Base-by-base conservation (phyloP, 2,113 vertebrate species). In the Oenanthe oenanthe region DNA sequence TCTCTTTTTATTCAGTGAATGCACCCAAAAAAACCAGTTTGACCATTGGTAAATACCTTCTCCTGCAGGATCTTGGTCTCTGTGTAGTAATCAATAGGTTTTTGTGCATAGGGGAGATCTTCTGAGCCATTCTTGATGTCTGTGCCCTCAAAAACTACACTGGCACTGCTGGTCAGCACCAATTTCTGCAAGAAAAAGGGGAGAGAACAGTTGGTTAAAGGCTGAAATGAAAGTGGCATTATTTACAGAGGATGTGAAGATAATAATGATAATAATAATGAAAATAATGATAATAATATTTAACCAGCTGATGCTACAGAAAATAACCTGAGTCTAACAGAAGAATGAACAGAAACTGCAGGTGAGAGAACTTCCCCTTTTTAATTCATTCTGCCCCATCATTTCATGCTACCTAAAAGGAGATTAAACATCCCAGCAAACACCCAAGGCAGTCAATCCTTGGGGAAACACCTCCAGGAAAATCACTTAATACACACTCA, bases 61-160 rank as follows among this genome's bases (percentile, higher is more conserved):
- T 99, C 99, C 95, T 99, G 99, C 4, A 98, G 95, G 92, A 99
- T 99, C 97, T 99, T 99, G 15, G 99, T 99, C 96, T 99, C 97
- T 12, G 99, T 99, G 97, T 99, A 99, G 94, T 98, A 99, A 96
- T 99, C 99, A 1, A 99, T 99, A 13, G 99, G 99, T 11, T 98
- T 99, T 57, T 85, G 97, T 38, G 99, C 99, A 25, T 99, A 99
- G 2, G 99, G 99, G 10, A 99, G 98, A 87, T 99, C 99, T 97
- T 99, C 99, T 2, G 96, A 98, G 58, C 99, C 99, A 47, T 99
- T 98, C 96, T 99, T 99, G 47, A 99, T 98, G 97, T 99, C 99
- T 16, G 85, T 97, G 42, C 99, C 99, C 95, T 99, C 99, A 96
- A 99, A 99, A 96, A 99, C 97, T 2, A 99, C 99, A 72, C 99